Evolutionary conservation across 2,888 invertebrate species (phyloP), one percentile per base, ranked within the genome.

Genomic region (Hydrotaea diabolus): DNA sequence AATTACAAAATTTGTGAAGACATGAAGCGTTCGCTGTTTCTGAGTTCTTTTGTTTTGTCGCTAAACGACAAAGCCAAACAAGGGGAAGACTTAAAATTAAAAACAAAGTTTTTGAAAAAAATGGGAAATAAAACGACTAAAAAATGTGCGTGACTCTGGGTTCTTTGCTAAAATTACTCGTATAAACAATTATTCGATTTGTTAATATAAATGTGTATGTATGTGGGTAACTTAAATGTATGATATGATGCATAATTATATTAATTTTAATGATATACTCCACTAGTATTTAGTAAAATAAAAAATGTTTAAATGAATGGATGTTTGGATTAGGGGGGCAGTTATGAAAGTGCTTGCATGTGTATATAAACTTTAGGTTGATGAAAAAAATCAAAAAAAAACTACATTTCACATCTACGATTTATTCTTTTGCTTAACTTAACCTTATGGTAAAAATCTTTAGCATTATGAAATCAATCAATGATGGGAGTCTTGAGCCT

Each of bases 111-210:
- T 59, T 17, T 59, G 1, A 69, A 46, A 69, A 46, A 43, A 19
- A 21, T 43, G 15, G 43, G 23, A 36, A 36, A 66, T 46, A 46
- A 23, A 59, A 73, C 5, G 31, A 31, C 31, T 4, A 72, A 69
- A 73, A 73, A 66, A 77, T 83, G 49, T 74, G 73, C 62, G 64
- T 80, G 83, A 80, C 80, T 80, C 19, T 69, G 43, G 69, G 21
- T 17, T 19, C 19, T 77, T 59, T 83, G 69, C 46, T 23, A 69
- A 49, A 77, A 31, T 73, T 73, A n/a, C n/a, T n/a, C n/a, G n/a
- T 59, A 64, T 46, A 55, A 77, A 73, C 43, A 78, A 74, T 80
- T 77, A 74, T 31, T 31, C 2, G 31, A 31, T 31, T 31, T 31
- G 31, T 31, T 31, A 31, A 31, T 2, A 71, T 49, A 13, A 21